Evolutionary conservation across 2,113 vertebrate genomes (phyloP), one percentile per base, ranked within the genome.

Genomic region (Channa argus): DNA sequence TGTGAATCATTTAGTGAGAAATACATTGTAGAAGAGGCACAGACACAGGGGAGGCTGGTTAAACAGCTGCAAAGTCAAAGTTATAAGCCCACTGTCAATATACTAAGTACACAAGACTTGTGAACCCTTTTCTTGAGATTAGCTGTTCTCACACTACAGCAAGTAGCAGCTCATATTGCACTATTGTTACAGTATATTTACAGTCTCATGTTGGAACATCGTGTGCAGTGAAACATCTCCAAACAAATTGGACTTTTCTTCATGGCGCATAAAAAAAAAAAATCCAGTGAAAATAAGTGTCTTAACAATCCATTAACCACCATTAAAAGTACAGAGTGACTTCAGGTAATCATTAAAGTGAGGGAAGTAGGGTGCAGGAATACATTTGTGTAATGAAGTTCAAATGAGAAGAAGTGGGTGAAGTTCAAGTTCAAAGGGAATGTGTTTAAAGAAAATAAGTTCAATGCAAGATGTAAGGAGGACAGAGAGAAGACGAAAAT

Each of bases 41-140:
- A 24, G 24, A 24, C 24, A 24, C 52, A 24, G 36, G 52, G 24
- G 24, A 10, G 12, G 2, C 41, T 8, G 43, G 13, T n/a, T 47
- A 14, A 4, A 53, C 45, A 69, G 53, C 71, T 47, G 50, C 51
- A 39, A 55, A 36, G 67, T 9, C 37, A 49, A 14, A 47, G 61
- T 49, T 9, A 10, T 49, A 15, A 41, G 44, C 45, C 52, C 3
- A 2, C 44, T 12, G 37, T 33, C 49, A 49, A 56, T 59, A 51
- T 36, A 47, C 55, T 44, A 15, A 24, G 24, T 24, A 24, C 24
- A 50, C 54, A 41, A 41, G 55, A 36, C 11, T 47, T 47, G 33
- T 4, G 36, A 56, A 15, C n/a, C 50, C 39, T 49, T 10, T 38
- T 70, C 45, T 41, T 34, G 37, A 70, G 15, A 37, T 13, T 9